A percentile compares a stretch with the other conserved stretches of the same genome.
Conservation (phyloP, 2,797 vertebrate genomes). For the Gallinago stenura region DNA sequence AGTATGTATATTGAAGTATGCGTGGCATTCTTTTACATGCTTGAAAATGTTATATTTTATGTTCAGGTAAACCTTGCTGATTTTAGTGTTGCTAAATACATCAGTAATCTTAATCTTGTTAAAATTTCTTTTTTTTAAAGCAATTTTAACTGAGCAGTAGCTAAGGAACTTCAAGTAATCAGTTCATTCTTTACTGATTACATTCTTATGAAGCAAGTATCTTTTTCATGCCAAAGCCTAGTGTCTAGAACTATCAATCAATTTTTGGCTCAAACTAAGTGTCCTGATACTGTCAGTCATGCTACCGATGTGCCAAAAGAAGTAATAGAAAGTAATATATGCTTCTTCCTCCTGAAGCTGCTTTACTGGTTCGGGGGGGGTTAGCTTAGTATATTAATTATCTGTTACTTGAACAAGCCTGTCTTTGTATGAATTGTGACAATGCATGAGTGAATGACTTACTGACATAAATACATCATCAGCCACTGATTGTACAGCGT, state of each 20-base stretch:
- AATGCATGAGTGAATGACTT: conserved; percentile 54
- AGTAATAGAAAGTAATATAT: conserved; percentile 45
- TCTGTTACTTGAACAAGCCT: conserved; percentile 47
- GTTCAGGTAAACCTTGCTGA: conserved; percentile 24
- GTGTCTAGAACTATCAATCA: background rate
- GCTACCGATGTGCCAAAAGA: conserved; percentile 25
- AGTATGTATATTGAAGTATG: background rate
- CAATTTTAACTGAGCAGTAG: conserved; percentile 31
- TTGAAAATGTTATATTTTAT: background rate
- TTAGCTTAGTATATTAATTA: conserved; percentile 37
- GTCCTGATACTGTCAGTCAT: background rate
- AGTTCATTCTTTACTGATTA: background rate
- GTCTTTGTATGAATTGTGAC: conserved; percentile 31
- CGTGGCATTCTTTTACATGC: background rate
- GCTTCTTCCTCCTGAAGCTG: conserved; percentile 31
- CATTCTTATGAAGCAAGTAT: background rate
- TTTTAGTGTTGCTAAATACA: conserved; percentile 19
- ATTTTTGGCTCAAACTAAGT: background rate
- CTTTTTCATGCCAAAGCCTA: background rate
- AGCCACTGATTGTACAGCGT: background rate
- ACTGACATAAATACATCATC: conserved; percentile 54
- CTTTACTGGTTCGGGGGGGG: background rate
- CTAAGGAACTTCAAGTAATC: conserved; percentile 15
- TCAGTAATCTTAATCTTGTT: background rate
- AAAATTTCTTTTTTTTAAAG: conserved; percentile 34